These are phyloP conservation scores for Callocephalon fimbriatum DNA, from an alignment of 2,113 vertebrate genomes.

Conservation along the genomic window DNA sequence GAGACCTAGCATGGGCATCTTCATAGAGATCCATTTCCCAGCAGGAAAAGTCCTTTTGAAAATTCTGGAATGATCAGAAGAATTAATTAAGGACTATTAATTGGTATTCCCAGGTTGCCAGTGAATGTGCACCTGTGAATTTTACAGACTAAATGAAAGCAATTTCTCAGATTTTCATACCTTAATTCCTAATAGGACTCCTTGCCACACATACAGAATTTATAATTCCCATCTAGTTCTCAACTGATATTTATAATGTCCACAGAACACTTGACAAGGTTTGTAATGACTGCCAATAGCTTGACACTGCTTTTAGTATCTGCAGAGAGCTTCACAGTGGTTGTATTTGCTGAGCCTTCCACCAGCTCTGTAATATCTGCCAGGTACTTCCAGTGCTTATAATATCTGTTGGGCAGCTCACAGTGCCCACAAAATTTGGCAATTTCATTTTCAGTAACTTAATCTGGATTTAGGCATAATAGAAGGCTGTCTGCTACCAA, in stretches of 20 bases:
- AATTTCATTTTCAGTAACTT: slow-evolving; percentile 9
- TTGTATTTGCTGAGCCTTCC: background rate
- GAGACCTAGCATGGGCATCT: background rate
- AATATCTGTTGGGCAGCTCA: background rate
- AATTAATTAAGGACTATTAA: background rate
- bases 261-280: background rate
- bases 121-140: background rate
- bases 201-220: background rate
- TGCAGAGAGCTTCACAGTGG: background rate
- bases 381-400: background rate
- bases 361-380: background rate
- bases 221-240: background rate
- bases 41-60: background rate
- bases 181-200: background rate
- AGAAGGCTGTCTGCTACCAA: background rate
- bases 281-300: background rate
- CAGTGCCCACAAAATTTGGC: background rate
- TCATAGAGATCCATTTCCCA: background rate
- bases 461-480: background rate
- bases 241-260: background rate
- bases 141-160: background rate
- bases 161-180: background rate
- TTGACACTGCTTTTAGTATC: background rate
- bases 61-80: background rate
- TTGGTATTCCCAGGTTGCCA: background rate